These are phyloP conservation scores for Zelleria hepariella DNA, from an alignment of 2,888 invertebrate genomes.

Conservation along the genomic window DNA sequence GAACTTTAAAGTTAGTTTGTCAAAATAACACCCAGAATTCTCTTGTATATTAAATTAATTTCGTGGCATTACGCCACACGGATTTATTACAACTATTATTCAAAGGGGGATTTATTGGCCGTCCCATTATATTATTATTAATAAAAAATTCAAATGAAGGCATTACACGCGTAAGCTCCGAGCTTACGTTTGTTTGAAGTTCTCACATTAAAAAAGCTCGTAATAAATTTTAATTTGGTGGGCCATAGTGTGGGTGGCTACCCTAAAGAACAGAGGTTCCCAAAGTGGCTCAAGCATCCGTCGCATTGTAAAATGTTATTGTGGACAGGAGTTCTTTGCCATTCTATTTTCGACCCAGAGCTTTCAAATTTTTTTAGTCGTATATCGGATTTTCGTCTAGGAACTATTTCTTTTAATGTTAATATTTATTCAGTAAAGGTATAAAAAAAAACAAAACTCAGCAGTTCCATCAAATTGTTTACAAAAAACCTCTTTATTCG, in stretches of 20 bases:
- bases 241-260: slow-evolving; percentile 23
- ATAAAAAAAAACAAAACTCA: too few relatives aligned
- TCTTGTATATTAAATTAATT: background rate
- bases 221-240: slow-evolving; percentile 31
- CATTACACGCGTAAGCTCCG: slow-evolving; percentile 51
- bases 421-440: too few relatives aligned
- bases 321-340: too few relatives aligned
- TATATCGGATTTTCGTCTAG: too few relatives aligned
- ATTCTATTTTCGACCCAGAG: too few relatives aligned
- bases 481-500: too few relatives aligned
- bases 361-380: too few relatives aligned
- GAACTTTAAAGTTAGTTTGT: too few relatives aligned
- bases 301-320: too few relatives aligned
- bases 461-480: too few relatives aligned
- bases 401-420: too few relatives aligned
- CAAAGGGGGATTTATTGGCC: slow-evolving; percentile 27
- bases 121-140: slow-evolving; percentile 34
- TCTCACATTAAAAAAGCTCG: slow-evolving; percentile 23
- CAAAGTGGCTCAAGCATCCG: background rate
- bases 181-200: slow-evolving; percentile 54
- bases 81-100: slow-evolving; percentile 31
- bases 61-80: slow-evolving; percentile 32
- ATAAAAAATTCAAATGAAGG: slow-evolving; percentile 66
- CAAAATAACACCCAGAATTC: too few relatives aligned
- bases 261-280: background rate